Base-by-base conservation (phyloP, 2,888 invertebrate species). In the Myopa testacea region DNA sequence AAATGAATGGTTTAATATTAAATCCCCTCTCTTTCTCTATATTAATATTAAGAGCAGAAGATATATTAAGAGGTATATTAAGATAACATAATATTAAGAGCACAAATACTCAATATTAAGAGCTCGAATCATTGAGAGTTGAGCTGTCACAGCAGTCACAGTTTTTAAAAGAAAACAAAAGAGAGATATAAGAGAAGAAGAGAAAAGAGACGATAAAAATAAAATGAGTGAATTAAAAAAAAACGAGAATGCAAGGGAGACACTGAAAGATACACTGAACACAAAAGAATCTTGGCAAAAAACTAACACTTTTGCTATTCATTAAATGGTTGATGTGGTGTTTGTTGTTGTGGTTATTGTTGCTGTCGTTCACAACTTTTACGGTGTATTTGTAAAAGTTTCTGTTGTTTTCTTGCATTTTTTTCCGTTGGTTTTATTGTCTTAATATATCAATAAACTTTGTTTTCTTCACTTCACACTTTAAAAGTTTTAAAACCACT, bases 261-360 rank as follows among this genome's bases (percentile, higher is more conserved):
- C 19, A 60, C 38, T n/a, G 26, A 6, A 38, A 45, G 40, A 58
- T 40, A 26, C 16, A 2, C 38, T 70, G 38, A 37, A 37, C 38
- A 12, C 40, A 62, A 16, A 45, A n/a, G 16, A 52, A 68, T 19
- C 67, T 16, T 4, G 63, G 65, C 34, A 69, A 73, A 77, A 78
- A 78, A 74, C 45, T 40, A 75, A 75, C 75, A 79, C 78, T 78
- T 79, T 79, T 79, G 79, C 79, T 79, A 67, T 79, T 77, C 77
- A 71, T 74, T 75, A 58, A 38, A 55, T 62, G 73, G 50, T 55
- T 75, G 37, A 19, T 55, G 16, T 19, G 4, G 50, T 75, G 26
- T 38, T 71, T 58, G 69, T 58, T 67, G 50, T 55, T 72, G 34
- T 55, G 76, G 55, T 63, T 71, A 26, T 71, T 74, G 45, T 63